These are phyloP conservation scores for Lamproptera curius DNA, from an alignment of 2,888 invertebrate species.

Conservation along the genomic window DNA sequence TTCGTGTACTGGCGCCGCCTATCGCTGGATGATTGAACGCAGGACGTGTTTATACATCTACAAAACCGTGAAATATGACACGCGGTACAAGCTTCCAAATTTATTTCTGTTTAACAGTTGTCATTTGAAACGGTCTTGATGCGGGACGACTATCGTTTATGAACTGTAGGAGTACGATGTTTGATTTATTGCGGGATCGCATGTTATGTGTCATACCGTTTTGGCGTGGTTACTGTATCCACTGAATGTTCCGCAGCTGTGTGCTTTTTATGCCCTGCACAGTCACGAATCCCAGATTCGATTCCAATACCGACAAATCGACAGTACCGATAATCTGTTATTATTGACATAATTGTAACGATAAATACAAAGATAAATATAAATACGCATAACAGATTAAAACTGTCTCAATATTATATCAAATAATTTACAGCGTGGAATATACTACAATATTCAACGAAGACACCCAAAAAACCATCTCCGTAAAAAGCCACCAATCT, in stretches of 20 bases:
- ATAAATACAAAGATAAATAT: too few relatives aligned
- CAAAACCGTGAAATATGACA: constrained; percentile 70
- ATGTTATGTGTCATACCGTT: constrained; percentile 57
- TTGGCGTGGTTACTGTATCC: constrained; percentile 47
- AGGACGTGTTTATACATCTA: constrained; percentile 72
- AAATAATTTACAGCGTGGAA: too few relatives aligned
- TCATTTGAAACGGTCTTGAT: constrained; percentile 33
- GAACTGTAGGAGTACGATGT: constrained; percentile 50
- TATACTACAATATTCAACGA: too few relatives aligned
- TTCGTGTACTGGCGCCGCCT: constrained; percentile 70
- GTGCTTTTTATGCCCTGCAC: not conserved
- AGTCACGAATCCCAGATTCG: too few relatives aligned
- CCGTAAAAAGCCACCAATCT: too few relatives aligned
- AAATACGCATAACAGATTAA: too few relatives aligned
- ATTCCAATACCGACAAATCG: too few relatives aligned
- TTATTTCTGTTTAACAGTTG: constrained; percentile 47
- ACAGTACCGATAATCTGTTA: too few relatives aligned
- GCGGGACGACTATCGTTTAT: constrained; percentile 47
- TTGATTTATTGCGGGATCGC: constrained; percentile 59
- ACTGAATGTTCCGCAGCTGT: constrained; percentile 45
- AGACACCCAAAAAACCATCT: too few relatives aligned
- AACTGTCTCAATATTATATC: too few relatives aligned
- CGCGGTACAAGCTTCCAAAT: constrained; percentile 51
- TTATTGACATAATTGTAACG: too few relatives aligned
- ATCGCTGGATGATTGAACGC: constrained; percentile 73